Percentiles rank a stretch among this genome's conserved stretches.
Conservation (phyloP, 2,888 invertebrate genomes). For the Kuschelorhynchus macadamiae region DNA sequence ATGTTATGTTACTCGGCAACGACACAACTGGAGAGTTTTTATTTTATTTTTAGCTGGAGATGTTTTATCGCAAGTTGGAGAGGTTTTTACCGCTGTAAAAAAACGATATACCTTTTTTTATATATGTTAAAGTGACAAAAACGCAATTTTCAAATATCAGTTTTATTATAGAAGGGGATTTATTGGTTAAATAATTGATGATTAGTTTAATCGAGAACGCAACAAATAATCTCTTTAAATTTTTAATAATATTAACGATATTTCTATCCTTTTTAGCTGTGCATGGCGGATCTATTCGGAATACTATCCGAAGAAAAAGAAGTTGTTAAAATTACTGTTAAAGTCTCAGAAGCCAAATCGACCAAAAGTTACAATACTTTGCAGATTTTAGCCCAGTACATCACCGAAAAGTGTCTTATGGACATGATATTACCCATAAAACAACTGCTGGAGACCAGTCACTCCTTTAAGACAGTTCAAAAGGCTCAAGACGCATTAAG, state of each 20-base stretch:
- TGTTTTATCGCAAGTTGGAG: too few species aligned
- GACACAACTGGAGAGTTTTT: too few species aligned
- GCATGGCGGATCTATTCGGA: conserved; percentile 91
- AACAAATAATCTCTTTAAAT: too few species aligned
- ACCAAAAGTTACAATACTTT: conserved; percentile 91
- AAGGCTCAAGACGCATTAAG: conserved; percentile 87
- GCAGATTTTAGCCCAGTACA: conserved; percentile 83
- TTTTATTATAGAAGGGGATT: too few species aligned
- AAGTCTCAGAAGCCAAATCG: conserved; percentile 86
- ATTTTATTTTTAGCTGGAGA: too few species aligned
- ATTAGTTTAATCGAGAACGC: background rate
- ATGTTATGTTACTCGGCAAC: too few species aligned
- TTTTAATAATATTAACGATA: too few species aligned
- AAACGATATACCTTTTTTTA: too few species aligned
- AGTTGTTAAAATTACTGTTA: conserved; percentile 84
- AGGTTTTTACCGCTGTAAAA: too few species aligned
- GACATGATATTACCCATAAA: conserved; percentile 87
- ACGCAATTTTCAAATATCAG: too few species aligned
- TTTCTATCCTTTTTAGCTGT: conserved; percentile 71
- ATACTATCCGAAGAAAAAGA: conserved; percentile 92
- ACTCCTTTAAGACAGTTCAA: conserved; percentile 83
- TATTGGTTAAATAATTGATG: background rate
- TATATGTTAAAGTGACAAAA: too few species aligned
- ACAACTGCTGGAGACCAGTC: conserved; percentile 81
- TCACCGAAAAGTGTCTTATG: conserved; percentile 82